Evolutionary conservation across 2,113 vertebrate species (phyloP).

Genomic region (Dolichallabes microphthalmus): DNA sequence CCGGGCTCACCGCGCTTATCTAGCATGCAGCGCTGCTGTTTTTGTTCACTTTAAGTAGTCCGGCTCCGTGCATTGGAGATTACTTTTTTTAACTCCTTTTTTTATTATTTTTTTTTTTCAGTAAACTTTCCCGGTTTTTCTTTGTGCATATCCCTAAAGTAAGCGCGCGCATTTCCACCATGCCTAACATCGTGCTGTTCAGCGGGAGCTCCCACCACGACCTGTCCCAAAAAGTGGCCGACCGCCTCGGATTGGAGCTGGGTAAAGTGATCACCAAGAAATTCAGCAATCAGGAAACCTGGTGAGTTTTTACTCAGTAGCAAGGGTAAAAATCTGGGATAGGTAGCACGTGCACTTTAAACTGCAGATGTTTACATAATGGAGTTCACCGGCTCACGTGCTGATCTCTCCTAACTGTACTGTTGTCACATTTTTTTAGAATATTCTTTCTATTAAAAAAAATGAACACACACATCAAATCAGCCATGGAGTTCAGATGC

Average conservation of each 20-base stretch:
- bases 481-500: not conserved
- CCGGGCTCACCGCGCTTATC: constrained; percentile 18
- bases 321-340: too few species aligned
- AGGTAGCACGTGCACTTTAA: not conserved
- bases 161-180: constrained; percentile 37
- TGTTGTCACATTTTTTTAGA: not conserved
- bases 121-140: not conserved
- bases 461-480: not conserved
- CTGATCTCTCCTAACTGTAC: too few species aligned
- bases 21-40: constrained; percentile 59
- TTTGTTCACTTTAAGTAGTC: constrained; percentile 35
- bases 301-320: constrained; percentile 62
- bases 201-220: constrained; percentile 80
- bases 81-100: not conserved
- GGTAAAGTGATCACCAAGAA: constrained; percentile 92
- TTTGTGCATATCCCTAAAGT: not conserved
- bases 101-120: not conserved
- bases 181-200: constrained; percentile 80
- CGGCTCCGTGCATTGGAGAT: constrained; percentile 33
- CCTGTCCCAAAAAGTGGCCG: constrained; percentile 77
- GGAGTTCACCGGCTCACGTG: not conserved
- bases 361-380: not conserved
- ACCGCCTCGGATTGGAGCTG: constrained; percentile 74
- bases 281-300: constrained; percentile 90
- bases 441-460: not conserved